phyloP scores from a whole-genome alignment of 2,888 invertebrate species.

The Phortica magna region DNA sequence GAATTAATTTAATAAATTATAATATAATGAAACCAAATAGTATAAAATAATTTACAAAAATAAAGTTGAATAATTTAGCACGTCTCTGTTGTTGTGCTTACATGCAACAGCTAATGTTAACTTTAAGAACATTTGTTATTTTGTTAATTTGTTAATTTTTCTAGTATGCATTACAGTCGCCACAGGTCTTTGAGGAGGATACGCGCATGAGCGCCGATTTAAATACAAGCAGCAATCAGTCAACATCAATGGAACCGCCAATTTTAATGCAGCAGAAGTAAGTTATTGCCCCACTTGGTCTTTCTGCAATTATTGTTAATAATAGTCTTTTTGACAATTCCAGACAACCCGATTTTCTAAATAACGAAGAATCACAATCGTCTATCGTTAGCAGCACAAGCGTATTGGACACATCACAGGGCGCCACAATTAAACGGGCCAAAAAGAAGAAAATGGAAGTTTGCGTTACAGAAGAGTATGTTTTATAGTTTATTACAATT shows the following conservation, averaged over 20 bases:
- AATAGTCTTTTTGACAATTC: not conserved
- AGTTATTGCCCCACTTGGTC: slow-evolving; percentile 33
- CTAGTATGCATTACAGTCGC: slow-evolving; percentile 58
- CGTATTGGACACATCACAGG: slow-evolving; percentile 68
- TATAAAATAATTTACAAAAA: too few relatives aligned
- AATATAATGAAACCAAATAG: too few relatives aligned
- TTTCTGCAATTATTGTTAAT: not conserved
- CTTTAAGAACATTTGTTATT: not conserved
- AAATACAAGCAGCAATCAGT: slow-evolving; percentile 69
- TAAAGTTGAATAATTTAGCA: too few relatives aligned
- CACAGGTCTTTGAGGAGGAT: slow-evolving; percentile 85
- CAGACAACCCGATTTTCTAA: slow-evolving; percentile 76
- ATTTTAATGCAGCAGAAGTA: slow-evolving; percentile 66
- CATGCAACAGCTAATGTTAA: not conserved
- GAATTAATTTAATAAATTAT: too few relatives aligned
- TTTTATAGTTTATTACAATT: slow-evolving; percentile 36
- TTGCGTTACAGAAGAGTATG: slow-evolving; percentile 78
- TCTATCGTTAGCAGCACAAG: slow-evolving; percentile 85
- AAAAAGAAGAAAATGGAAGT: slow-evolving; percentile 79
- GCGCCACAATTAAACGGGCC: slow-evolving; percentile 75
- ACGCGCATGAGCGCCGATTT: slow-evolving; percentile 87
- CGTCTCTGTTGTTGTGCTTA: not conserved
- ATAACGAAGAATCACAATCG: slow-evolving; percentile 87
- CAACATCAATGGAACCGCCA: slow-evolving; percentile 63
- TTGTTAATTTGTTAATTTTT: not conserved